Conservation (phyloP, 2,797 vertebrate species). For the Sparus aurata region DNA sequence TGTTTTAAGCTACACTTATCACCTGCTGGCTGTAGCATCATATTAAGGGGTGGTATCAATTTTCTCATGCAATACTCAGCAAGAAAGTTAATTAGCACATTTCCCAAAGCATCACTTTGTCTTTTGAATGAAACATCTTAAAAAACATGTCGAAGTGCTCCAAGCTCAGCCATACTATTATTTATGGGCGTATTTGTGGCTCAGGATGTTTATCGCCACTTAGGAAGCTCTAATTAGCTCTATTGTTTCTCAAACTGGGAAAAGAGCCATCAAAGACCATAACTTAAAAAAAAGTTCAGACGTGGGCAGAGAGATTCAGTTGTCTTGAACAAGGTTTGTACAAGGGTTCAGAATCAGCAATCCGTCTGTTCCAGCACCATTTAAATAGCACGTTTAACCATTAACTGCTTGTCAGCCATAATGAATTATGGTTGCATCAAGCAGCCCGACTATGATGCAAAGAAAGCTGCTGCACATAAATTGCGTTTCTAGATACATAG, state of each 20-base stretch:
- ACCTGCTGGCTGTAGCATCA: neutral
- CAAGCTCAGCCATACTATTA: neutral
- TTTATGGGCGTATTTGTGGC: neutral
- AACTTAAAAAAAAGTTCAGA: neutral
- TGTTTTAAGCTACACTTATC: neutral
- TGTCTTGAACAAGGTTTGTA: neutral
- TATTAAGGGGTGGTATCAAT: neutral
- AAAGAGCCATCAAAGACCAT: no score
- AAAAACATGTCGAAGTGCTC: neutral
- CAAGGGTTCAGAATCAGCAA: conserved; percentile 7
- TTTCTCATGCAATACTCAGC: neutral
- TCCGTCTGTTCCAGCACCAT: neutral
- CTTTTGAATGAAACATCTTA: neutral
- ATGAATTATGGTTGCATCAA: neutral
- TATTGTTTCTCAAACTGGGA: no score
- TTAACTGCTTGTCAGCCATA: neutral
- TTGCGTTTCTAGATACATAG: neutral
- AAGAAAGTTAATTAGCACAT: neutral
- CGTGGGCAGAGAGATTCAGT: no score
- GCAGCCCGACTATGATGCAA: neutral
- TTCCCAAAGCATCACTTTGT: neutral
- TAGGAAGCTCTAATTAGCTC: no score
- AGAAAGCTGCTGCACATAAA: neutral
- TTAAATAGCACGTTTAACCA: neutral
- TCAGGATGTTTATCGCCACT: no score